Percentiles rank a stretch among this genome's conserved stretches.
Evolutionary conservation across 2,113 vertebrate species (phyloP).

Genomic region (Erythrocercus mccallii): DNA sequence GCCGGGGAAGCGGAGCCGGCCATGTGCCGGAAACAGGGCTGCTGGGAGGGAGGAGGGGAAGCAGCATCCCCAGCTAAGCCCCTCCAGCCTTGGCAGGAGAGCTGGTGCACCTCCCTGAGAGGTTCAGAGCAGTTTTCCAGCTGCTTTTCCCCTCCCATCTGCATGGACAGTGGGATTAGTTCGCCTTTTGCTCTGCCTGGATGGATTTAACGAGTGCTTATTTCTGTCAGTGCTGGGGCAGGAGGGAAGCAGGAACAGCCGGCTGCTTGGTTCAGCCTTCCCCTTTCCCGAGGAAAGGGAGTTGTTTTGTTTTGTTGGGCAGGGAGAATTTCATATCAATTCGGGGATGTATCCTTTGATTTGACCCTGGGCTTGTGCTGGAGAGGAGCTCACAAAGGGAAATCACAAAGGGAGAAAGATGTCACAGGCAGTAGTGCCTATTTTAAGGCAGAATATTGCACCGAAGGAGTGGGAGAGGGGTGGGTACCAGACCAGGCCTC

Average conservation of each 20-base stretch:
- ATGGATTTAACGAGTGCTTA: neutral
- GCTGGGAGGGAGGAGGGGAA: neutral
- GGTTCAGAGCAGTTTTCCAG: neutral
- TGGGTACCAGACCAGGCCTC: neutral
- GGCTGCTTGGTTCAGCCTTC: neutral
- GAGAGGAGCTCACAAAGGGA: neutral
- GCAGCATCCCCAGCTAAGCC: neutral
- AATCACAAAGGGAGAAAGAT: neutral
- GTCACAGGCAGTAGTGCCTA: neutral
- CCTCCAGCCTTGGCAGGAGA: neutral
- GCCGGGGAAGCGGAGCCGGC: neutral
- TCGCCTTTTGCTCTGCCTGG: neutral
- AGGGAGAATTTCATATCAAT: neutral
- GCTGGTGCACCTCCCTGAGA: neutral
- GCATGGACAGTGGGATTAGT: rapidly evolving
- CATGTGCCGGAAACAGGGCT: neutral
- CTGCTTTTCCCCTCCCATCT: neutral
- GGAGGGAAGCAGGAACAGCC: neutral
- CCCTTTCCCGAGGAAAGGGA: neutral
- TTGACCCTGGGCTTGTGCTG: neutral
- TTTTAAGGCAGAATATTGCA: neutral
- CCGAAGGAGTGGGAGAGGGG: neutral
- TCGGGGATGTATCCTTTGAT: neutral
- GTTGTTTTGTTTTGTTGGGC: neutral
- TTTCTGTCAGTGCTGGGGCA: neutral